Base-by-base conservation (phyloP, 2,888 invertebrate species). In the Himalopsyche tibetana region DNA sequence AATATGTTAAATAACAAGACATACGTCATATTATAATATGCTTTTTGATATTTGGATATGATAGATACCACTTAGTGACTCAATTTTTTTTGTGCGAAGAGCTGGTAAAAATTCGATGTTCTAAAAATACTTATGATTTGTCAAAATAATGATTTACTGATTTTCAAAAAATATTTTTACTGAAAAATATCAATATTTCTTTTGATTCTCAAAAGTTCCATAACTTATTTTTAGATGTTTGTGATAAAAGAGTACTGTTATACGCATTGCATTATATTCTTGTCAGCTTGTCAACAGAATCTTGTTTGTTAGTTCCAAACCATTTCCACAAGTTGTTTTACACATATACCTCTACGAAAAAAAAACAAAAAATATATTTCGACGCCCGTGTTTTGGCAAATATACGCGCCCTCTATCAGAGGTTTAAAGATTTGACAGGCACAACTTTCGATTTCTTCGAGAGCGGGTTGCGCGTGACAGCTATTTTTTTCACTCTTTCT, bases 351-450 rank as follows among this genome's bases (percentile, higher is more conserved):
- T 2, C 12, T 36, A 2, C 12, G 2, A 74, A 74, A 36, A 74
- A 74, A 69, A 19, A 69, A 69, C 19, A 19, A n/a, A 63, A 28
- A 12, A 74, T 12, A 74, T 74, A 74, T 38, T 74, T 74, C 74
- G 12, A 74, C 74, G 74, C 74, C 12, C 74, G 74, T 74, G 74
- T 74, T 74, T 36, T 36, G 74, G 28, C 74, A 74, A 74, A 74
- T 74, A 74, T 74, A 74, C 74, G 36, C 74, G 74, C 74, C 69
- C 74, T 74, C 74, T 74, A 74, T 74, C 74, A 74, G 38, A 74
- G 74, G 38, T 38, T 74, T 74, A 74, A 74, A 74, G 38, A 38
- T 74, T 74, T 74, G 74, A 74, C 74, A 38, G 74, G 38, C 74
- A 38, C 28, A 74, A 74, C 74, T 74, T 74, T 74, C 74, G 74